These are phyloP conservation scores for Podarcis muralis DNA, from an alignment of 2,113 vertebrate genomes.

Conservation along the genomic window DNA sequence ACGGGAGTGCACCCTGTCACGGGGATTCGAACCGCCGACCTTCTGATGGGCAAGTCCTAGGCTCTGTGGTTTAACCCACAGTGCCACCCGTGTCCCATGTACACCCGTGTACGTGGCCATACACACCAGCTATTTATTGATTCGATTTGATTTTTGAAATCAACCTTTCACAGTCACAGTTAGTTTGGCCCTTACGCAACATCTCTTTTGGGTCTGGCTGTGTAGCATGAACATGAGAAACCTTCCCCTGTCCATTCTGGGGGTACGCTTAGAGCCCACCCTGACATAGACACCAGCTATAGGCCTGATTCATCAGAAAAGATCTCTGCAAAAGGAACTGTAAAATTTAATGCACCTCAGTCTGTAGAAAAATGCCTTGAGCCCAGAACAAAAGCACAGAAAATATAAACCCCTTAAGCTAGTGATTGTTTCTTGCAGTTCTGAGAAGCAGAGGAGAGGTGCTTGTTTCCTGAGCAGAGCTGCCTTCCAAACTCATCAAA, in stretches of 20 bases:
- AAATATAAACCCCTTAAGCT: not conserved
- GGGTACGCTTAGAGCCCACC: not conserved
- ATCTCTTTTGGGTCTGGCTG: not conserved
- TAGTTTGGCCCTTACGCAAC: not conserved
- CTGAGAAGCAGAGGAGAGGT: not conserved
- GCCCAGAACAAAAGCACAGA: not conserved
- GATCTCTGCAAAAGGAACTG: not conserved
- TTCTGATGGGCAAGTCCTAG: too few species aligned
- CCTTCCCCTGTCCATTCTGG: not conserved
- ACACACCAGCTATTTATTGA: too few species aligned
- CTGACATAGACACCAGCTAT: not conserved
- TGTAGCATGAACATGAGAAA: not conserved
- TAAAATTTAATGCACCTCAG: not conserved
- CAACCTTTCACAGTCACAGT: not conserved
- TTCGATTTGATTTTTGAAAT: too few species aligned
- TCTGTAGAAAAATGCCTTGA: not conserved
- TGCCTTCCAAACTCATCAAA: conserved; percentile 25
- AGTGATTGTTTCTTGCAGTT: not conserved
- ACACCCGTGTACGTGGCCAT: too few species aligned
- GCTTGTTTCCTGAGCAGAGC: not conserved
- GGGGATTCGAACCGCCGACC: too few species aligned
- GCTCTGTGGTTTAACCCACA: too few species aligned
- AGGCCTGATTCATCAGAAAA: not conserved
- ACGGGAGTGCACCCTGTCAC: too few species aligned
- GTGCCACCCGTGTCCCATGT: too few species aligned